Evolutionary conservation across 2,113 vertebrate species (phyloP).

Genomic region (Gnathonemus echidnorhynchus): DNA sequence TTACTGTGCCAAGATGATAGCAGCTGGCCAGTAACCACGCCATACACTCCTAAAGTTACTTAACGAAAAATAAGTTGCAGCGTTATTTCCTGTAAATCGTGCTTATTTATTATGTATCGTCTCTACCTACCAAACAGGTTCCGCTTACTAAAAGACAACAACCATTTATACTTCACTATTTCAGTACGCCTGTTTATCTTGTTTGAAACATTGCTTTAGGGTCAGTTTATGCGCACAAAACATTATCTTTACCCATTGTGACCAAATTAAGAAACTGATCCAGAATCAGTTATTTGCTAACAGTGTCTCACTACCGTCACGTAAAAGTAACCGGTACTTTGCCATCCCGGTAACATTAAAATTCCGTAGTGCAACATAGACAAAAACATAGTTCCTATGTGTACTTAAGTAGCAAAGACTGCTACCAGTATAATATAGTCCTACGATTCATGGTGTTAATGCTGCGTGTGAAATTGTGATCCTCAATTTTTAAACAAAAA

Average conservation of each 20-base stretch:
- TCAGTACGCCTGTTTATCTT: not conserved
- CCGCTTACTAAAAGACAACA: not conserved
- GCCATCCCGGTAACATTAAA: not conserved
- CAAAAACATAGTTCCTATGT: not conserved
- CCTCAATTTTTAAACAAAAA: not conserved
- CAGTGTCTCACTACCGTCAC: not conserved
- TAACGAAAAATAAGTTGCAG: not conserved
- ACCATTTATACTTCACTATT: constrained; percentile 3
- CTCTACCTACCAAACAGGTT: not conserved
- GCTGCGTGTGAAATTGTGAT: not conserved
- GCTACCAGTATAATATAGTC: not conserved
- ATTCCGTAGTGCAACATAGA: not conserved
- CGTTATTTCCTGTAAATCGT: not conserved
- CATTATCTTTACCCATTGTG: not conserved
- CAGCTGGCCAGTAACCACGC: not conserved
- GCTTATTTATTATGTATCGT: not conserved
- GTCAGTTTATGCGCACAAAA: not conserved
- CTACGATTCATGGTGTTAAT: not conserved
- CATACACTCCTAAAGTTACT: not conserved
- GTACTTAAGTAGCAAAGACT: not conserved
- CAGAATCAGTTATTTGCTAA: not conserved
- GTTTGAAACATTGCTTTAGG: not conserved
- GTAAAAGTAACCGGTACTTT: not conserved
- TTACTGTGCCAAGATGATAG: not conserved
- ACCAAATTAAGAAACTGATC: not conserved